Percentiles rank a stretch among this genome's conserved stretches.
Evolutionary conservation across 1,140 invertebrate species (phyloP).

Genomic region (Octopus bimaculoides): DNA sequence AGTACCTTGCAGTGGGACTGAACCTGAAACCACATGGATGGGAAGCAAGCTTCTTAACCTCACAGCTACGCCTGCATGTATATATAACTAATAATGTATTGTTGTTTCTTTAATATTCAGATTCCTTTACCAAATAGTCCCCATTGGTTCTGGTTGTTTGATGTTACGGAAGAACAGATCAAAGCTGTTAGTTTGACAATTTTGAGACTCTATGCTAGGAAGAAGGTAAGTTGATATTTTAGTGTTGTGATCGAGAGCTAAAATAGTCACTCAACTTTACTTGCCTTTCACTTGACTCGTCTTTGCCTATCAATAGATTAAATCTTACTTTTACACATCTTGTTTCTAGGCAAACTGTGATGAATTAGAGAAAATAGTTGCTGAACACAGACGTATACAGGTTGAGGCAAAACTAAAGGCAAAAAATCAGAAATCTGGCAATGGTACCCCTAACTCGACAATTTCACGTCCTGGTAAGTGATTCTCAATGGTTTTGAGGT

Average conservation of each 20-base stretch:
- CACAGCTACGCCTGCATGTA: too few relatives aligned
- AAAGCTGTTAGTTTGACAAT: slow-evolving; percentile 82
- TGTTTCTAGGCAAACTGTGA: slow-evolving; percentile 69
- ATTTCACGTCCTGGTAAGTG: slow-evolving; percentile 42
- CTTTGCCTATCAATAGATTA: too few relatives aligned
- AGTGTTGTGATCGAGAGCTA: too few relatives aligned
- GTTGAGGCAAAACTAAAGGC: slow-evolving; percentile 73
- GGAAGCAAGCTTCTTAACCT: too few relatives aligned
- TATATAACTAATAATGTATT: background rate
- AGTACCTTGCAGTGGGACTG: too few relatives aligned
- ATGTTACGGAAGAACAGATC: slow-evolving; percentile 79
- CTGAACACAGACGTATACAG: slow-evolving; percentile 72
- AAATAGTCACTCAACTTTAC: too few relatives aligned
- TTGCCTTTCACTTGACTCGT: too few relatives aligned
- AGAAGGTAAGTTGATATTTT: slow-evolving; percentile 36
- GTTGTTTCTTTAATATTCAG: slow-evolving; percentile 35
- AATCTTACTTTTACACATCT: background rate
- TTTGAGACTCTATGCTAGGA: slow-evolving; percentile 73
- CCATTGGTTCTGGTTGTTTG: slow-evolving; percentile 84
- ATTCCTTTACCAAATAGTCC: slow-evolving; percentile 82
- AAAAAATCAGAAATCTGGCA: slow-evolving; percentile 39
- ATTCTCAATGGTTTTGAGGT: too few relatives aligned
- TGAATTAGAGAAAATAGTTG: slow-evolving; percentile 72
- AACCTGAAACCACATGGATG: too few relatives aligned
- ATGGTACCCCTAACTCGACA: slow-evolving; percentile 49